Conservation (phyloP, 1,140 invertebrate species). For the Pseudomyrmex pallidus region DNA sequence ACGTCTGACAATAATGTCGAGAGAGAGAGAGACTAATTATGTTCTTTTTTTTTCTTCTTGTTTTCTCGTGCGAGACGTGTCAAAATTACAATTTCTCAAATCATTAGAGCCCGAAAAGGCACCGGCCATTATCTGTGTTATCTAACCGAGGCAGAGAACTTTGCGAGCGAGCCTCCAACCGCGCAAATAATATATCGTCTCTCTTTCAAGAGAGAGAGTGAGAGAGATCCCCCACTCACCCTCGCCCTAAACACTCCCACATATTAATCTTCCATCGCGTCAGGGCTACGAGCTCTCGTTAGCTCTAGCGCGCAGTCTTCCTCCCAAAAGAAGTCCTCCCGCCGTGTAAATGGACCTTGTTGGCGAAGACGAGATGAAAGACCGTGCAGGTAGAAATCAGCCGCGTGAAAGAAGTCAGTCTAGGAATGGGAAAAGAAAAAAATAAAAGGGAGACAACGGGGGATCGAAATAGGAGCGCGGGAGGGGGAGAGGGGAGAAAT, state of each 20-base stretch:
- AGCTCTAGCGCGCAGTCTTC: constrained; percentile 37
- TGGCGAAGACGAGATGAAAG: constrained; percentile 73
- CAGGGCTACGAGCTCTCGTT: constrained; percentile 66
- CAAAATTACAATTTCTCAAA: constrained; percentile 7
- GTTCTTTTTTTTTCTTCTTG: not conserved
- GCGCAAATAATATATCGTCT: constrained; percentile 56
- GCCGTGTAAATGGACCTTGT: constrained; percentile 74
- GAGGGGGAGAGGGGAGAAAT: constrained; percentile 3
- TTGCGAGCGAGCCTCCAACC: constrained; percentile 38
- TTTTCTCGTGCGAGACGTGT: not conserved
- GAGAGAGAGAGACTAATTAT: constrained; percentile 8
- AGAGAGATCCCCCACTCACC: constrained; percentile 34
- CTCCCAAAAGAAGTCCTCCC: constrained; percentile 63
- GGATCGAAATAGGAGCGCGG: constrained; percentile 27
- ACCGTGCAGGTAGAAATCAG: constrained; percentile 66
- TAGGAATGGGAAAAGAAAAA: constrained; percentile 56
- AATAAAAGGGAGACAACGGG: not conserved
- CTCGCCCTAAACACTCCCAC: constrained; percentile 54
- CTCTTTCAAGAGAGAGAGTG: too few relatives aligned
- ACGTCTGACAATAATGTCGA: not conserved
- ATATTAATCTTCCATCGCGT: constrained; percentile 57
- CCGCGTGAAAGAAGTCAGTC: constrained; percentile 61
- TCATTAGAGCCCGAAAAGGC: not conserved
- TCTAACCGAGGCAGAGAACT: constrained; percentile 42
- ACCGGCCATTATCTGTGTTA: constrained; percentile 23